Evolutionary conservation across 1,140 invertebrate species (phyloP).

Genomic region (Oscheius sp.): DNA sequence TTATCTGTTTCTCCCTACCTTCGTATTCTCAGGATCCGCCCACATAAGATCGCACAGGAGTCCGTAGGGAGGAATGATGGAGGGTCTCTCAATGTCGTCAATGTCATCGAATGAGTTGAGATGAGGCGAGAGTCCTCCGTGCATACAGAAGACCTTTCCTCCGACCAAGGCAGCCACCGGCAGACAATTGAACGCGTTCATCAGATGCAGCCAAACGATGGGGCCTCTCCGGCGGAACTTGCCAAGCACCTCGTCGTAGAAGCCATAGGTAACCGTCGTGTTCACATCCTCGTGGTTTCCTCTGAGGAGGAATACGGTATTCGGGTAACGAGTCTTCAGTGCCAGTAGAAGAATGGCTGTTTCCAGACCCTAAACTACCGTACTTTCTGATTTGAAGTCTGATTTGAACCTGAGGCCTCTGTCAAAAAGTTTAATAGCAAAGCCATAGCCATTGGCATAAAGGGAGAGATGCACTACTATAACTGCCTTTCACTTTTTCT

Average conservation of each 20-base stretch:
- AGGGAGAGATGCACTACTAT: too few relatives aligned
- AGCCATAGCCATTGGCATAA: too few relatives aligned
- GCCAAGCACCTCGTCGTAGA: slow-evolving; percentile 71
- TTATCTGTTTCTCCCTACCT: too few relatives aligned
- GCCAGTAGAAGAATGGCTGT: slow-evolving; percentile 30
- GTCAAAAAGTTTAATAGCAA: too few relatives aligned
- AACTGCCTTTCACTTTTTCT: too few relatives aligned
- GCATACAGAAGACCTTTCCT: slow-evolving; percentile 91
- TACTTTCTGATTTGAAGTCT: too few relatives aligned
- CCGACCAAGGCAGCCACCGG: slow-evolving; percentile 72
- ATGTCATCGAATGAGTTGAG: slow-evolving; percentile 89
- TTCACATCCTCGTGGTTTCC: slow-evolving; percentile 98
- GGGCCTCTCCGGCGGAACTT: slow-evolving; percentile 17
- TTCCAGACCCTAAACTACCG: slow-evolving; percentile 57
- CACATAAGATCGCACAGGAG: slow-evolving; percentile 97
- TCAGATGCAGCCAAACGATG: slow-evolving; percentile 31
- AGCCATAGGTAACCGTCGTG: slow-evolving; percentile 98
- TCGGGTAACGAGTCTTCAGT: slow-evolving; percentile 69
- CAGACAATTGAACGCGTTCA: slow-evolving; percentile 37
- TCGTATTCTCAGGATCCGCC: slow-evolving; percentile 96
- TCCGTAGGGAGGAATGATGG: slow-evolving; percentile 69
- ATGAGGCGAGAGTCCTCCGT: slow-evolving; percentile 88
- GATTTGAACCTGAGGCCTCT: too few relatives aligned
- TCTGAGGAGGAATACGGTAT: slow-evolving; percentile 80
- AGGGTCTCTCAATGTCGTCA: slow-evolving; percentile 36